Conservation (phyloP, 2,113 vertebrate genomes). For the Sander vitreus region DNA sequence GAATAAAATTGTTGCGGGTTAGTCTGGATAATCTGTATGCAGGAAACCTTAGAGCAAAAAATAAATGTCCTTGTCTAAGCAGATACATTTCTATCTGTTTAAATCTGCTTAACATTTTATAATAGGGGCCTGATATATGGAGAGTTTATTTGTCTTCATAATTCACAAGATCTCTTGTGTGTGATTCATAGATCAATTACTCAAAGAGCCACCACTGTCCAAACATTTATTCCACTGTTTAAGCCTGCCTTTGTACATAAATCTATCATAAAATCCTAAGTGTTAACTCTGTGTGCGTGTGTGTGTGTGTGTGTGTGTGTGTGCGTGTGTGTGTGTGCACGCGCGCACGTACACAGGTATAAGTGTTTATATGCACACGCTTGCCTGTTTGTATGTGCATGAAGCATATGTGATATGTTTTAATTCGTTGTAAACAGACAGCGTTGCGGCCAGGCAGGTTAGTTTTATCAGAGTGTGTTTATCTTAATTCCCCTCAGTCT, state of each 20-base stretch:
- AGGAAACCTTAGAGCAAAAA: slow-evolving; percentile 55
- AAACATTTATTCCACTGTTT: slow-evolving; percentile 76
- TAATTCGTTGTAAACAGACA: slow-evolving; percentile 79
- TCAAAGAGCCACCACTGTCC: slow-evolving; percentile 73
- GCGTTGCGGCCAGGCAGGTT: slow-evolving; percentile 56
- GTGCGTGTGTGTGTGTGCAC: slow-evolving; percentile 21
- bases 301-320: background rate
- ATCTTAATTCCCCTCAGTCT: slow-evolving; percentile 82
- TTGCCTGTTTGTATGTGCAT: slow-evolving; percentile 36
- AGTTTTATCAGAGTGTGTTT: slow-evolving; percentile 79
- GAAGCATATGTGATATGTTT: slow-evolving; percentile 73
- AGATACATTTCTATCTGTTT: slow-evolving; percentile 68
- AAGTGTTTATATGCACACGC: slow-evolving; percentile 18
- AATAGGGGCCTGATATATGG: slow-evolving; percentile 73
- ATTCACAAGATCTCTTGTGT: slow-evolving; percentile 77
- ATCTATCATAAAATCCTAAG: slow-evolving; percentile 75
- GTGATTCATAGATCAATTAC: slow-evolving; percentile 81
- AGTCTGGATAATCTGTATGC: slow-evolving; percentile 63
- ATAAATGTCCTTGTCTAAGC: slow-evolving; percentile 60
- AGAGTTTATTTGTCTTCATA: slow-evolving; percentile 78
- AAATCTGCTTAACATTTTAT: slow-evolving; percentile 75
- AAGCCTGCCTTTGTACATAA: slow-evolving; percentile 70
- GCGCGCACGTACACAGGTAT: slow-evolving; percentile 6
- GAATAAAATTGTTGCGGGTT: slow-evolving; percentile 29
- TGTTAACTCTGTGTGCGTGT: slow-evolving; percentile 38